Evolutionary conservation across 2,888 invertebrate species (phyloP).

Genomic region (Danaus chrysippus): DNA sequence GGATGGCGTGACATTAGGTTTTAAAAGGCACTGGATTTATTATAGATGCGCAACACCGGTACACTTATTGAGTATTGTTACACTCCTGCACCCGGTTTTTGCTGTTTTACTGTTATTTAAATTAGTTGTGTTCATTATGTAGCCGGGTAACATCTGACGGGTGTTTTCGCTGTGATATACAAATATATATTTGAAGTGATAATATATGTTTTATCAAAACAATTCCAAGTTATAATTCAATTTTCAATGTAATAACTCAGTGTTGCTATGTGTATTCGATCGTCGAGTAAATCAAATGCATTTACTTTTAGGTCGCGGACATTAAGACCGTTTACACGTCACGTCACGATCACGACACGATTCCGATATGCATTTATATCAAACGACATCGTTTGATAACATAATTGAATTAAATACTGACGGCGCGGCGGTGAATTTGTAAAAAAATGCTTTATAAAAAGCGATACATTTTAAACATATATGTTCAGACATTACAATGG

Average conservation of each 20-base stretch:
- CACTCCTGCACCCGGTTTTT: conserved; percentile 27
- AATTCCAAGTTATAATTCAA: conserved; percentile 21
- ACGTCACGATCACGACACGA: too few species aligned
- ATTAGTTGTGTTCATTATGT: conserved; percentile 3
- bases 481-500: too few species aligned
- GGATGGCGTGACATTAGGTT: conserved; percentile 33
- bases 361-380: too few species aligned
- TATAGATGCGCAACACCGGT: conserved; percentile 26
- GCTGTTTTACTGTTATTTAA: not conserved
- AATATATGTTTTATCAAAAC: not conserved
- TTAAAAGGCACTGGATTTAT: conserved; percentile 33
- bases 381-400: too few species aligned
- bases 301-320: too few species aligned
- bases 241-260: conserved; percentile 16
- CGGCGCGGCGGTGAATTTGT: too few species aligned
- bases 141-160: not conserved
- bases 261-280: too few species aligned
- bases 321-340: too few species aligned
- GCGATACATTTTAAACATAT: too few species aligned
- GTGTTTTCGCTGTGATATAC: not conserved
- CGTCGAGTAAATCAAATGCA: too few species aligned
- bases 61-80: conserved; percentile 26
- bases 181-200: not conserved
- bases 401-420: too few species aligned
- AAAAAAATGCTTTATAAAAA: too few species aligned